Base-by-base conservation (phyloP, 1,140 invertebrate genomes). In the Adelges cooleyi region DNA sequence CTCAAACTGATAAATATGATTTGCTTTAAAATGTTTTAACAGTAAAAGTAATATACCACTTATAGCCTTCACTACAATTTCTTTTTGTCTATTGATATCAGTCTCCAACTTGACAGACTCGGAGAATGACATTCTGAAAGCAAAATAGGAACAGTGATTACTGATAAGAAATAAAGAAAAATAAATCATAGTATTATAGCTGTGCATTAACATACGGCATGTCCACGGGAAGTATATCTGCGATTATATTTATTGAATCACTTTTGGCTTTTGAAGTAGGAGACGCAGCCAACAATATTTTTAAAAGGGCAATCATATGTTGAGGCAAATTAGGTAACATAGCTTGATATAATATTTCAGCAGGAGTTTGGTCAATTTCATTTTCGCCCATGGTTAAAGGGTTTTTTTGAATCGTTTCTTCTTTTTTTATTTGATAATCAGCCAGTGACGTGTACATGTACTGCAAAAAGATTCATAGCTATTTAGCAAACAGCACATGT, bases 1-100 rank as follows among this genome's bases (percentile, higher is more conserved):
- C 77, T 99, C 97, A 80, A 98, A 99, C 77, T 98, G 92, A 76
- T 98, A 99, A 13, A 98, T 82, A 76, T 99, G 96, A 79, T 98
- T 99, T n/a, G 98, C 79, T 79, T 99, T 98, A 69, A 99, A 95
- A 78, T 98, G 95, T 76, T 99, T 99, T 48, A 99, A 77, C 38
- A 99, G 79, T 10, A 99, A 77, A 51, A 99, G 75, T 46, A 99
- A 79, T 67, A 98, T 92, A 3, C 89, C 93, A 40, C 95, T 97
- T 1, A 98, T 90, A 11, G 95, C 89, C 80, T 99, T 99, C 0
- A 98, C 93, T 69, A 99, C 94, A 42, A 99, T 95, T 80, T 99
- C 95, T 74, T 99, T 99, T 74, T 99, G 97, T 33, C 97, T 82
- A 73, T 96, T 96, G 5, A 98, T 91, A 80, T 99, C 97, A 69